These are phyloP conservation scores for Epinephelus coioides DNA, from an alignment of 2,797 vertebrate species.

Conservation along the genomic window DNA sequence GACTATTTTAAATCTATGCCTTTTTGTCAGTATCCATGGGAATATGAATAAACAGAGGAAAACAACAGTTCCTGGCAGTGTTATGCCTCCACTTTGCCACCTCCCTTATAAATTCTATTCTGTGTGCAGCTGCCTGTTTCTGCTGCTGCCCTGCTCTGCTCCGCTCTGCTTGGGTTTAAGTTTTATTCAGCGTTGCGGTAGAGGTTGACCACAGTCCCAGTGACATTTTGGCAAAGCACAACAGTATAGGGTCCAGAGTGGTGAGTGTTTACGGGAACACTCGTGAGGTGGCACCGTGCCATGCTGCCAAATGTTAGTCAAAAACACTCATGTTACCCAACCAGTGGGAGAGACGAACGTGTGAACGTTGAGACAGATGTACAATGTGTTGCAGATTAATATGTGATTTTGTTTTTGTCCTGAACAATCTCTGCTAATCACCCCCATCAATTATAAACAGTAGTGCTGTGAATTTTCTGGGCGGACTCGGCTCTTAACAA, in stretches of 20 bases:
- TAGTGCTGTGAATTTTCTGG: conserved; percentile 1
- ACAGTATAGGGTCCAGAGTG: conserved; percentile 63
- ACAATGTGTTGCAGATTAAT: conserved; percentile 44
- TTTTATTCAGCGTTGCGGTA: conserved; percentile 70
- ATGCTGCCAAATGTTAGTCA: conserved; percentile 72
- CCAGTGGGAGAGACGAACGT: conserved; percentile 46
- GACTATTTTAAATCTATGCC: conserved; percentile 65
- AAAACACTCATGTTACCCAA: conserved; percentile 56
- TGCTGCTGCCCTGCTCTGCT: conserved; percentile 50
- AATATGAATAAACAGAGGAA: conserved; percentile 76
- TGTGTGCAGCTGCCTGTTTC: conserved; percentile 71
- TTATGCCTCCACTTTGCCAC: conserved; percentile 77
- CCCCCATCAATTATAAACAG: conserved; percentile 17
- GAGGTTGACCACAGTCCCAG: conserved; percentile 73
- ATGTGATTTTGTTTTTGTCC: conserved; percentile 33
- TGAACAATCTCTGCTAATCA: conserved; percentile 43
- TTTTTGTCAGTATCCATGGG: conserved; percentile 79
- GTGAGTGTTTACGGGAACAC: conserved; percentile 81
- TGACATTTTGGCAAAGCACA: conserved; percentile 75
- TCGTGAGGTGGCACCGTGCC: conserved; percentile 75
- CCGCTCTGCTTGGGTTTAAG: conserved; percentile 50
- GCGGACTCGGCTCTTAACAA: conserved; percentile 30
- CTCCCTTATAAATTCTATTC: conserved; percentile 81
- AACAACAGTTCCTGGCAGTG: conserved; percentile 80
- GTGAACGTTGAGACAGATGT: conserved; percentile 55